Evolutionary conservation across 2,888 invertebrate genomes (phyloP), one percentile per base, ranked within the genome.

Genomic region (Spatulosminthurus flaviceps): DNA sequence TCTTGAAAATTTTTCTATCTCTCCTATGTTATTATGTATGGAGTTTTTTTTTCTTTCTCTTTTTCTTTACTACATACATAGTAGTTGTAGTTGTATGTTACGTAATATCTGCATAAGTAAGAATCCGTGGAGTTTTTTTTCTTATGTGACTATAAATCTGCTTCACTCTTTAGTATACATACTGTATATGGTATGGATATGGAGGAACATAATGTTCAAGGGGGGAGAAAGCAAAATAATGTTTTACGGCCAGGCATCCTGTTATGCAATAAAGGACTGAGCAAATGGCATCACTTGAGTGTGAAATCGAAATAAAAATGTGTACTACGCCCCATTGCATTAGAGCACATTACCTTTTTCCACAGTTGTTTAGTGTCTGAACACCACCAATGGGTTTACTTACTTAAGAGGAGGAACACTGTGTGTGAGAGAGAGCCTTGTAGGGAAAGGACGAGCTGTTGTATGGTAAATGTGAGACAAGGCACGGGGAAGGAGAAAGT

Each of bases 261-360:
- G 67, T 67, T 67, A 67, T 67, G 67, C 67, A 67, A 67, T 67
- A 67, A 67, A 67, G 67, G 29, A 26, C 28, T 28, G 67, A 67
- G 67, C 28, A 67, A 67, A 67, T 67, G 42, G 71, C 43, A 72
- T 72, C 42, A 72, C 22, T 72, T 72, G 71, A 72, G 42, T 72
- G 71, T 72, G 71, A 72, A 43, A 72, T 72, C 42, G 71, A 72
- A 72, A 72, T 72, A 72, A 72, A 72, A 72, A 72, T 72, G 42
- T 72, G 43, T 42, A 41, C 71, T 43, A 72, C 71, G 71, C 71
- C 71, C 71, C 71, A 72, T 72, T 72, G 42, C 41, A 72, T 72
- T 72, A 42, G 22, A 72, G 71, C 42, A 43, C 71, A 24, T 67
- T 72, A 72, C 71, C 41, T 72, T 72, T 51, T 51, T 51, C 9